phyloP scores from a whole-genome alignment of 2,888 invertebrate genomes.

The Mylabris sibirica region DNA sequence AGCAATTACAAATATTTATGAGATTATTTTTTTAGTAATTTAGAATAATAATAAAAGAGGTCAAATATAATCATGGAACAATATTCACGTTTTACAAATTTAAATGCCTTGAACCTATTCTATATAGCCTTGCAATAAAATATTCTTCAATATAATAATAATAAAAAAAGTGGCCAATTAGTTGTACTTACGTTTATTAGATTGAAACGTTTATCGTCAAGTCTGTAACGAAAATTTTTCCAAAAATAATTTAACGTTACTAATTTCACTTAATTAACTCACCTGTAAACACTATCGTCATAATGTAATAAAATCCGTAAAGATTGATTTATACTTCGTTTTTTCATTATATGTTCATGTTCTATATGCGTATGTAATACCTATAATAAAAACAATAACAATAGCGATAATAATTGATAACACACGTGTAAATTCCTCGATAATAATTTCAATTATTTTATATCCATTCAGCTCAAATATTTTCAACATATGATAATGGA shows the following conservation, averaged over 20 bases:
- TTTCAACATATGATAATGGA: background rate
- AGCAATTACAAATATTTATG: constrained; percentile 11
- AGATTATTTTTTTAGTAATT: background rate
- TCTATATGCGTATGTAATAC: constrained; percentile 84
- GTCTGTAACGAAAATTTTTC: constrained; percentile 63
- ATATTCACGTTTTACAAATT: constrained; percentile 23
- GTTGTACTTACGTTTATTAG: constrained; percentile 84
- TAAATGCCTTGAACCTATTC: constrained; percentile 19
- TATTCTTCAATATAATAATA: background rate
- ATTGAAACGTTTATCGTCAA: constrained; percentile 83
- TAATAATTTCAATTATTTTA: constrained; percentile 4
- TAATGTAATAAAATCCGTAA: constrained; percentile 85
- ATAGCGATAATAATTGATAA: background rate
- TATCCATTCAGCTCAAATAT: background rate
- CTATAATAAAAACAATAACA: constrained; percentile 63
- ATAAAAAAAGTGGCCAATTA: background rate
- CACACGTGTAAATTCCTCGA: background rate
- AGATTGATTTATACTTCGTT: constrained; percentile 82
- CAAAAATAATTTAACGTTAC: background rate
- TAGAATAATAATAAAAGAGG: background rate
- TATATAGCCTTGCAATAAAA: constrained; percentile 6
- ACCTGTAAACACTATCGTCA: constrained; percentile 89
- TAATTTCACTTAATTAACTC: constrained; percentile 54
- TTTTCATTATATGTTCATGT: constrained; percentile 77
- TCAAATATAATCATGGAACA: constrained; percentile 15